Conservation (phyloP, 2,113 vertebrate genomes). For the Sebastes fasciatus region DNA sequence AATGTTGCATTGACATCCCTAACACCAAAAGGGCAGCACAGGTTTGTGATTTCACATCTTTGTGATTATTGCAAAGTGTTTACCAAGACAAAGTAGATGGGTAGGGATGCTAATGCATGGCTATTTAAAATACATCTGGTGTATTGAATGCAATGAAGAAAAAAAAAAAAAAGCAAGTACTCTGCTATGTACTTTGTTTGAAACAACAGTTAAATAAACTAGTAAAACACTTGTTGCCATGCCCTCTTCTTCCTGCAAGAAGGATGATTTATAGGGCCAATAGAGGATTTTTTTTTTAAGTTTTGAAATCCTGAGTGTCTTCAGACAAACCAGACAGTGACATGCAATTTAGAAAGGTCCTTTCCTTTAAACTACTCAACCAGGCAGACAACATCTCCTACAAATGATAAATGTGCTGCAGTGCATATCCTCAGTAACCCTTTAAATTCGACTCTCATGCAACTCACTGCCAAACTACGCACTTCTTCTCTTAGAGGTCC, state of each 20-base stretch:
- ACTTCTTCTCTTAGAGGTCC: constrained; percentile 31
- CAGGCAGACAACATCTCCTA: not conserved
- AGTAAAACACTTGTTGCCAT: not conserved
- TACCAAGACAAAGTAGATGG: not conserved
- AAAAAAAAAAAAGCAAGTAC: not conserved
- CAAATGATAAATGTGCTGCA: not conserved
- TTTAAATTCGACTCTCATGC: constrained; percentile 2
- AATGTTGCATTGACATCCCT: not conserved
- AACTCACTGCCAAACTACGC: not conserved
- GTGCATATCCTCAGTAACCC: not conserved
- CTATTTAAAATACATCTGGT: not conserved
- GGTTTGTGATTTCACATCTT: not conserved
- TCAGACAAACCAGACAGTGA: not conserved
- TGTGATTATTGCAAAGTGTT: not conserved
- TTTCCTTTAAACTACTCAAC: not conserved
- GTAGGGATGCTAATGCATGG: not conserved
- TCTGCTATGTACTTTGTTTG: not conserved
- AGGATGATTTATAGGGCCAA: no score
- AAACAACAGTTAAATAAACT: not conserved
- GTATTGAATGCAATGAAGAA: not conserved
- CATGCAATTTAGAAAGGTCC: not conserved
- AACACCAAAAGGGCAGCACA: not conserved
- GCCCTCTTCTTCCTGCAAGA: no score
- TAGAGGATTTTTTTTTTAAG: no score
- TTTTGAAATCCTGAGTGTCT: not conserved